Base-by-base conservation (phyloP, 1,140 invertebrate genomes). In the Scylla paramamosain region DNA sequence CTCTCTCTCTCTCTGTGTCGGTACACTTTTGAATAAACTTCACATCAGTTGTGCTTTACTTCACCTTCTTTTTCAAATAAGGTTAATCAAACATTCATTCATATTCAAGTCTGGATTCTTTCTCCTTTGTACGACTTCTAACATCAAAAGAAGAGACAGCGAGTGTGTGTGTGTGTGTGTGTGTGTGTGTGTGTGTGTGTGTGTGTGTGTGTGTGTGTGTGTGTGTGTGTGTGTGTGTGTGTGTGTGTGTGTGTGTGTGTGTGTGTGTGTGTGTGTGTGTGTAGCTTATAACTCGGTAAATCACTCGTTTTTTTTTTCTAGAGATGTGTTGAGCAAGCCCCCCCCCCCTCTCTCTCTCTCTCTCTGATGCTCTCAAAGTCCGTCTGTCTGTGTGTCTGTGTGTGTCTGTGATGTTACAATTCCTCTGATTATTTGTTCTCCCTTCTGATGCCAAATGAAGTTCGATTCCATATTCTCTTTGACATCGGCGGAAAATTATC, bases 171-270 rank as follows among this genome's bases (percentile, higher is more conserved):
- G 52, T 59, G 52, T 59, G 52, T 59, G 52, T 59, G 52, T 59
- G 52, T 59, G 52, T 59, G 52, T 59, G 52, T 59, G 52, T 59
- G 52, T 59, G 52, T 59, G 52, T 59, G 52, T 59, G 52, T 59
- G 52, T 59, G 52, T 59, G 52, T 59, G 52, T 59, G 52, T 59
- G 52, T n/a, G 67, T 77, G 67, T 77, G 67, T 77, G 67, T 77
- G 67, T 77, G 67, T 77, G 67, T 77, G 20, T 77, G 67, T 77
- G 67, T 77, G 67, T 77, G 67, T 77, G 67, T 77, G 67, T 77
- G 59, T 67, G 59, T 67, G 59, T 67, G 59, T 67, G 59, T 67
- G 59, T 67, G 59, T 67, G 59, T 67, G 59, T 67, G 59, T 67
- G 59, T 67, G 59, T 46, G 86, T 32, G 86, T 32, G 86, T 32